Percentiles rank a stretch among this genome's conserved stretches.
These are phyloP conservation scores for Heliangelus exortis DNA, from an alignment of 2,797 vertebrate genomes.

Conservation along the genomic window DNA sequence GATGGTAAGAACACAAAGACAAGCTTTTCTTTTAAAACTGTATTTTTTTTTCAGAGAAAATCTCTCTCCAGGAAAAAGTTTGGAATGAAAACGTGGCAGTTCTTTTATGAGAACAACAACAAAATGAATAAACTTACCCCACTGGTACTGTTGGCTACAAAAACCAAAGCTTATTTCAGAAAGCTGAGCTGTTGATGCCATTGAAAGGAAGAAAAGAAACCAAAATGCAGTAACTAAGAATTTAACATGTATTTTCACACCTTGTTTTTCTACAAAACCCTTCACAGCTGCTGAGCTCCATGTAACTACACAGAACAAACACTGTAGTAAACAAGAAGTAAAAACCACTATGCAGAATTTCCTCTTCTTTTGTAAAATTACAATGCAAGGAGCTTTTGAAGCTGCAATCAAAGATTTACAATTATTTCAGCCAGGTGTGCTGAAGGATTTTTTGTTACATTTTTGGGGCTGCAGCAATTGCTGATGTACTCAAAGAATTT, in stretches of 20 bases:
- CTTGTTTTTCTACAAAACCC: neutral
- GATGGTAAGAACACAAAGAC: neutral
- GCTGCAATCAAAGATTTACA: neutral
- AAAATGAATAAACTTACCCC: neutral
- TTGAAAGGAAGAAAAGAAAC: neutral
- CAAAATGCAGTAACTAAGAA: neutral
- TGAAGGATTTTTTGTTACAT: neutral
- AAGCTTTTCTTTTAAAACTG: neutral
- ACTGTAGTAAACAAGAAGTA: neutral
- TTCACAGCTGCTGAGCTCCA: neutral
- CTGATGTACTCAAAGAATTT: neutral
- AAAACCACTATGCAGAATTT: neutral
- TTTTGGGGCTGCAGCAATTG: neutral
- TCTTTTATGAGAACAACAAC: neutral
- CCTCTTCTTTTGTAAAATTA: neutral
- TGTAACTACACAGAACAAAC: rapidly evolving
- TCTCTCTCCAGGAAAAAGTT: neutral
- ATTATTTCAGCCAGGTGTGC: neutral
- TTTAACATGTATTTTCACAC: neutral
- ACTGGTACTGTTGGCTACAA: neutral
- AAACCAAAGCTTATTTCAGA: neutral
- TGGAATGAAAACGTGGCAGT: neutral
- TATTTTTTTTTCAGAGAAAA: neutral
- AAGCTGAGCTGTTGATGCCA: neutral
- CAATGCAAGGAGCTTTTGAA: neutral